Conservation (phyloP, 2,797 vertebrate genomes). For the Leptatherina wallacei region DNA sequence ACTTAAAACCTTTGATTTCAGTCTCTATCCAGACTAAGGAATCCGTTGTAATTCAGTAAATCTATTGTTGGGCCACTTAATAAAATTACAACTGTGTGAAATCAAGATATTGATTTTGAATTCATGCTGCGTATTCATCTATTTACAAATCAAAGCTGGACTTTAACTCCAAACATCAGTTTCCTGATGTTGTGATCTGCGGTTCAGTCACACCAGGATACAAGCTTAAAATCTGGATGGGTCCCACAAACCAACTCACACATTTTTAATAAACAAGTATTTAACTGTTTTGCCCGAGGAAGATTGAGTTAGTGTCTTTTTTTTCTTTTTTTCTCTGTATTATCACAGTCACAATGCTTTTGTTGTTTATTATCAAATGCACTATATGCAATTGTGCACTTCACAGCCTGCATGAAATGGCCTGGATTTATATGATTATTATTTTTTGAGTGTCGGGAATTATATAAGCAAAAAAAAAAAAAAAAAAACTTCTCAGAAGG, state of each 20-base stretch:
- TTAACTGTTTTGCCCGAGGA: conserved; percentile 46
- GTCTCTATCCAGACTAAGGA: conserved; percentile 13
- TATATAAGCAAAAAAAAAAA: conserved; percentile 42
- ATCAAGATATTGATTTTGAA: conserved; percentile 3
- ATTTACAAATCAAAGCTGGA: conserved; percentile 8
- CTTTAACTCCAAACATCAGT: conserved; percentile 16
- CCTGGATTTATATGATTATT: conserved; percentile 49
- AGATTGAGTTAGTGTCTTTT: conserved; percentile 39
- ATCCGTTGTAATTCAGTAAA: conserved; percentile 11
- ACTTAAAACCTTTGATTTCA: conserved; percentile 21
- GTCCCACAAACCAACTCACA: conserved; percentile 36
- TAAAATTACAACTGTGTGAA: conserved; percentile 8
- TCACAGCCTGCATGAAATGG: conserved; percentile 68
- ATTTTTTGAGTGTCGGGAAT: conserved; percentile 56
- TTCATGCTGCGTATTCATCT: conserved; percentile 29
- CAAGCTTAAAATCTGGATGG: not conserved
- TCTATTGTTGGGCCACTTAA: conserved; percentile 1
- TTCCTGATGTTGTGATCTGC: not conserved
- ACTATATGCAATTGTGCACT: conserved; percentile 65
- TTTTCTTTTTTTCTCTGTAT: conserved; percentile 43
- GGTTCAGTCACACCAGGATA: not conserved
- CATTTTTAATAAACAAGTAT: conserved; percentile 28
- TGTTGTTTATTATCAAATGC: conserved; percentile 67
- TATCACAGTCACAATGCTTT: conserved; percentile 59
- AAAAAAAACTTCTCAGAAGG: conserved; percentile 61